Conservation (phyloP, 2,797 vertebrate genomes). For the Acipenser transmontanus region DNA sequence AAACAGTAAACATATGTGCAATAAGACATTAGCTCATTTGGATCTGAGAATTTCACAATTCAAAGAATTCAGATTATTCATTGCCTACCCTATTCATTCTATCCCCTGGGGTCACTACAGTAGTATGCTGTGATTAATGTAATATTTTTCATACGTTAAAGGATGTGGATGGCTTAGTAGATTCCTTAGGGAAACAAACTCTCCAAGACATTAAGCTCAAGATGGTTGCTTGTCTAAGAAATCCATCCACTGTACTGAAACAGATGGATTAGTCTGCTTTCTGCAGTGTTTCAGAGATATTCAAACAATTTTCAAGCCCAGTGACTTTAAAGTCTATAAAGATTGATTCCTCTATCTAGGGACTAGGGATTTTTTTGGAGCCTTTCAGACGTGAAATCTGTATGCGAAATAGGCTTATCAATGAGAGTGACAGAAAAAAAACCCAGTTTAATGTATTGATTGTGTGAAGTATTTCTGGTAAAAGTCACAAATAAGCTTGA, state of each 20-base stretch:
- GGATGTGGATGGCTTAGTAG: too few species aligned
- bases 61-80: too few species aligned
- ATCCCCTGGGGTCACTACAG: too few species aligned
- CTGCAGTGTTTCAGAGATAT: constrained; percentile 48
- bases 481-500: neutral
- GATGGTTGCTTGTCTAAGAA: constrained; percentile 14
- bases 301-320: constrained; percentile 71
- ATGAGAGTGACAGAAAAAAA: constrained; percentile 28
- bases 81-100: too few species aligned
- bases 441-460: constrained; percentile 55
- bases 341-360: constrained; percentile 74
- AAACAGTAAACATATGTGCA: too few species aligned
- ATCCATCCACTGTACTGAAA: constrained; percentile 24
- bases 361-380: constrained; percentile 59
- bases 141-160: too few species aligned
- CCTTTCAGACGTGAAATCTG: constrained; percentile 65
- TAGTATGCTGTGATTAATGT: too few species aligned
- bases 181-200: neutral
- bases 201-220: constrained; percentile 1
- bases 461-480: constrained; percentile 31
- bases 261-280: constrained; percentile 33
- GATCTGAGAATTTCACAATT: too few species aligned
- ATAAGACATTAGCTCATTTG: too few species aligned
- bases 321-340: constrained; percentile 71
- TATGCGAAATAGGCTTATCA: constrained; percentile 63